Base-by-base conservation (phyloP, 2,888 invertebrate species). In the Rotaria sp. region DNA sequence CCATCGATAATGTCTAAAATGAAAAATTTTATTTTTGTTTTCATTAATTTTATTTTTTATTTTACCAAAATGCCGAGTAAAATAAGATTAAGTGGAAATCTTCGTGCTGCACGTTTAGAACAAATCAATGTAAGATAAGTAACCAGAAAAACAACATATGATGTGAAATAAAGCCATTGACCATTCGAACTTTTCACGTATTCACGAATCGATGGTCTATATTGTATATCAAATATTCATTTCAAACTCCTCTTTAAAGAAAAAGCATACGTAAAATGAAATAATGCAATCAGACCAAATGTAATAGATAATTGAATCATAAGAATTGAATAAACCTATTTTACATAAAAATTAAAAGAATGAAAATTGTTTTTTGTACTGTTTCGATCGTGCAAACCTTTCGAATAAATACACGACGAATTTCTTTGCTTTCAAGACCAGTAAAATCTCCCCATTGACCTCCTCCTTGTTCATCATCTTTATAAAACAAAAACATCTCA, bases 51-150 rank as follows among this genome's bases (percentile, higher is more conserved):
- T 41, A 5, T 18, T 15, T 15, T 41, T 30, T 55, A n/a, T 55
- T 18, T 85, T 57, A 86, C 86, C 80, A 86, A 55, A 11, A 50
- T 26, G 45, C 57, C 74, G 5, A 86, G 74, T 35, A 86, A 74
- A 45, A 86, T 41, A 41, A 85, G 52, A 48, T 86, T 86, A 21
- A 52, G 52, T 24, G 86, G 86, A 26, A 85, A 85, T 86, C 41
- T 48, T n/a, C 85, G 74, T 18, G 55, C 52, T 38, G 18, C 85
- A 59, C n/a, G 52, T 50, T 11, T 26, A 21, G 85, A 86, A 35
- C 48, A 48, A 24, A 41, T 30, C 18, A 86, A 10, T 38, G 74
- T 5, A 15, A 86, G 45, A 26, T 41, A 57, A 35, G 74, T 52
- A 48, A 86, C 74, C 4, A 74, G 2, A 52, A 84, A 86, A n/a